Percentiles rank a stretch among this genome's conserved stretches.
Evolutionary conservation across 2,113 vertebrate species (phyloP).

Genomic region (Leptodactylus fuscus): DNA sequence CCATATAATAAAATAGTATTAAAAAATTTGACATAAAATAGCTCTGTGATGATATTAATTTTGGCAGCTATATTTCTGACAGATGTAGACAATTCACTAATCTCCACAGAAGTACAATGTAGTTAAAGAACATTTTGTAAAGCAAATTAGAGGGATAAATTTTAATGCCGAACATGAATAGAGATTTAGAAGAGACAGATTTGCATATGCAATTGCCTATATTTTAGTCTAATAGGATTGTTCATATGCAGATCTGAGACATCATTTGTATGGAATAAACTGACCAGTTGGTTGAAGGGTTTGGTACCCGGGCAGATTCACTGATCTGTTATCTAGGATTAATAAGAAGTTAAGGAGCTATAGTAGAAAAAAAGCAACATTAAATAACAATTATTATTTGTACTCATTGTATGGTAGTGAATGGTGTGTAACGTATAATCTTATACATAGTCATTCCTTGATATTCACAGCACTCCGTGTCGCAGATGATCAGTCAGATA

Average conservation of each 20-base stretch:
- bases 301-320: background rate
- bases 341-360: conserved; percentile 11
- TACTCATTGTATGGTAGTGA: background rate
- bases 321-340: background rate
- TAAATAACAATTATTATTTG: conserved; percentile 11
- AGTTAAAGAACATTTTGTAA: conserved; percentile 52
- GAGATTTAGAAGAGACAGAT: conserved; percentile 57
- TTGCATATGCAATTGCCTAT: conserved; percentile 54
- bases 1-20: background rate
- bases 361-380: background rate
- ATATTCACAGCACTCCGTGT: background rate
- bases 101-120: conserved; percentile 42
- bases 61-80: conserved; percentile 24
- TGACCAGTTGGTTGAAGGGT: conserved; percentile 40
- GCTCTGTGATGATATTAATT: background rate
- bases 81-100: conserved; percentile 36
- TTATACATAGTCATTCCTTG: background rate
- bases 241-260: conserved; percentile 46
- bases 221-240: conserved; percentile 53
- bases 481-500: background rate
- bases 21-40: conserved; percentile 12
- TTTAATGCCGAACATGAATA: conserved; percentile 49
- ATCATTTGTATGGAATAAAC: conserved; percentile 42
- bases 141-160: conserved; percentile 54
- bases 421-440: background rate